Evolutionary conservation across 2,797 vertebrate genomes (phyloP).

Genomic region (Arrhamphus sclerolepis): DNA sequence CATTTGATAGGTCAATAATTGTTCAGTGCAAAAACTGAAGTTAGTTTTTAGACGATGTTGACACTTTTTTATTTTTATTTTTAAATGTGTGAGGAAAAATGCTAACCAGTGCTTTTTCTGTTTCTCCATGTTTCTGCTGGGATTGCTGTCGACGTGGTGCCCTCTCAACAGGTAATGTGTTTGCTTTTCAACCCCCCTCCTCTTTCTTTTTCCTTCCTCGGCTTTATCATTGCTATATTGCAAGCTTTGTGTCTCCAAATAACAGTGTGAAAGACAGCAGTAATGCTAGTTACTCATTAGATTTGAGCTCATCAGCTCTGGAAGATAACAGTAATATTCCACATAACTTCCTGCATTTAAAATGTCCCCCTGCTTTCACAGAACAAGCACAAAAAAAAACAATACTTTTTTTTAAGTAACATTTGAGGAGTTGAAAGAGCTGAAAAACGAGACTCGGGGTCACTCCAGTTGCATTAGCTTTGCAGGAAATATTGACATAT

Average conservation of each 20-base stretch:
- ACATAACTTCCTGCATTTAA: slow-evolving; percentile 21
- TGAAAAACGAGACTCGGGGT: slow-evolving; percentile 25
- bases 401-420: not conserved
- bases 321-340: slow-evolving; percentile 36
- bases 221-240: slow-evolving; percentile 40
- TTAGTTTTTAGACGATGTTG: slow-evolving; percentile 30
- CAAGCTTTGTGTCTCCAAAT: slow-evolving; percentile 30
- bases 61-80: slow-evolving; percentile 15
- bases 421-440: slow-evolving; percentile 7
- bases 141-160: slow-evolving; percentile 31
- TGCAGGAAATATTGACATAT: slow-evolving; percentile 26
- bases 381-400: not conserved
- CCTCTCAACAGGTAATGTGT: slow-evolving; percentile 75
- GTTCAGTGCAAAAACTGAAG: slow-evolving; percentile 26
- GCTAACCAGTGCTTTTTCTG: slow-evolving; percentile 60
- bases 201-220: slow-evolving; percentile 35
- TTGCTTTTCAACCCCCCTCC: slow-evolving; percentile 30
- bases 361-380: slow-evolving; percentile 10
- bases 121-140: slow-evolving; percentile 40
- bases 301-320: slow-evolving; percentile 19
- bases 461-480: slow-evolving; percentile 11
- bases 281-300: slow-evolving; percentile 47
- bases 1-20: slow-evolving; percentile 10
- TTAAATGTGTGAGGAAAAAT: slow-evolving; percentile 46
- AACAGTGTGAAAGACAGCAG: slow-evolving; percentile 28